A percentile compares a stretch with the other conserved stretches of the same genome.
These are phyloP conservation scores for Mesoligia furuncula DNA, from an alignment of 2,888 invertebrate species.

Conservation along the genomic window DNA sequence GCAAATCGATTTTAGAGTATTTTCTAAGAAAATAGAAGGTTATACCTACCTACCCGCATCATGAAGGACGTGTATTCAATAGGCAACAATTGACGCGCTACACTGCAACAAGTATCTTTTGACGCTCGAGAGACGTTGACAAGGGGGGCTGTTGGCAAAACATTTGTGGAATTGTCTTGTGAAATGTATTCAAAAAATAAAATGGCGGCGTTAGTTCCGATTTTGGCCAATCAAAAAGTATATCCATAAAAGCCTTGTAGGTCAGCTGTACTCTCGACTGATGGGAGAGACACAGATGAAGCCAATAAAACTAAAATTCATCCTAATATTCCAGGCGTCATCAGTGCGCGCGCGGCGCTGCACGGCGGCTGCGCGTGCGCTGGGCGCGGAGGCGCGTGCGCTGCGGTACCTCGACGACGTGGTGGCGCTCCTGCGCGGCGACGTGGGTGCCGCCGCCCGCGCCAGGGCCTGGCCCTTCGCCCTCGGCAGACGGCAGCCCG, in stretches of 20 bases:
- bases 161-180: neutral
- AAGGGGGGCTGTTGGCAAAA: neutral
- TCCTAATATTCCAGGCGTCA: constrained; percentile 73
- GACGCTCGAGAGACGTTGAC: neutral
- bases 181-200: neutral
- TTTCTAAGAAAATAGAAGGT: neutral
- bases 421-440: constrained; percentile 88
- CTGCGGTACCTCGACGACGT: constrained; percentile 90
- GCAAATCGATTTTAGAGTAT: neutral
- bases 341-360: constrained; percentile 83
- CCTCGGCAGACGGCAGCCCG: constrained; percentile 77
- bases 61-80: neutral
- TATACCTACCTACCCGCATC: too few relatives aligned
- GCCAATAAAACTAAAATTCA: neutral
- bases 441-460: constrained; percentile 80
- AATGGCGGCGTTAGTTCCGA: neutral
- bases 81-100: neutral
- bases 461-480: constrained; percentile 86
- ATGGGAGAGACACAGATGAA: too few relatives aligned
- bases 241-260: neutral
- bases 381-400: constrained; percentile 86
- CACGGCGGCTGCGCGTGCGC: constrained; percentile 84
- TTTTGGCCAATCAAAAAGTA: neutral
- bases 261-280: neutral
- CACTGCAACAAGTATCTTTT: neutral